These are phyloP conservation scores for Semibalanus balanoides DNA, from an alignment of 1,140 invertebrate species.

Conservation along the genomic window DNA sequence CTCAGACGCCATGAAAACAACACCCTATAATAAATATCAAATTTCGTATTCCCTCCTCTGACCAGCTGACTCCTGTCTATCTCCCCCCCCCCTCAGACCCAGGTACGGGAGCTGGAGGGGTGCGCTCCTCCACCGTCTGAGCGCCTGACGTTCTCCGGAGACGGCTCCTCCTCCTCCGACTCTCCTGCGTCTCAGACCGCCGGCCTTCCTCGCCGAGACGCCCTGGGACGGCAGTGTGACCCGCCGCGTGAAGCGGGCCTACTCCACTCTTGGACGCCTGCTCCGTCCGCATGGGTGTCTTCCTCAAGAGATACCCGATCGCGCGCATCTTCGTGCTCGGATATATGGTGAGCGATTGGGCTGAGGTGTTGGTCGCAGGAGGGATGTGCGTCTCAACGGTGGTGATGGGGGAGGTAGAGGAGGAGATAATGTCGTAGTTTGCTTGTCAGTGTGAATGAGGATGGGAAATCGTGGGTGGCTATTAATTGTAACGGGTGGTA, in stretches of 20 bases:
- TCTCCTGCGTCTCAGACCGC: conserved; percentile 38
- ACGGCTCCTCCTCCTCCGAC: conserved; percentile 12
- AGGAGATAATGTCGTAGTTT: no score
- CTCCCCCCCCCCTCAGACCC: background rate
- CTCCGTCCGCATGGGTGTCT: conserved; percentile 59
- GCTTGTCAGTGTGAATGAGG: no score
- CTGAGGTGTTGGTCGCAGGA: background rate
- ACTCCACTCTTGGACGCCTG: conserved; percentile 58
- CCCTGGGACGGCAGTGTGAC: conserved; percentile 62
- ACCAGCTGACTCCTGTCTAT: no score
- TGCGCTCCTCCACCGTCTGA: conserved; percentile 1
- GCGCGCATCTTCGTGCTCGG: conserved; percentile 59
- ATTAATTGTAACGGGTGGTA: no score
- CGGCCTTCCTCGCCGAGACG: conserved; percentile 53
- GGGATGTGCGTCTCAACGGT: no score
- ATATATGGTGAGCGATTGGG: conserved; percentile 40
- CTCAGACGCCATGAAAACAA: no score
- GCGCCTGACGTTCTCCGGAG: background rate
- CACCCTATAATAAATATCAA: no score
- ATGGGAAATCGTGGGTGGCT: no score
- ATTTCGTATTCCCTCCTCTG: no score
- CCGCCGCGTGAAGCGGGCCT: conserved; percentile 60
- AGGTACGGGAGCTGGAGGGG: background rate
- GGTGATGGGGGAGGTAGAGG: no score
- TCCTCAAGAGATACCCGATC: conserved; percentile 62